Base-by-base conservation (phyloP, 1,140 invertebrate genomes). In the Anadara kagoshimensis region DNA sequence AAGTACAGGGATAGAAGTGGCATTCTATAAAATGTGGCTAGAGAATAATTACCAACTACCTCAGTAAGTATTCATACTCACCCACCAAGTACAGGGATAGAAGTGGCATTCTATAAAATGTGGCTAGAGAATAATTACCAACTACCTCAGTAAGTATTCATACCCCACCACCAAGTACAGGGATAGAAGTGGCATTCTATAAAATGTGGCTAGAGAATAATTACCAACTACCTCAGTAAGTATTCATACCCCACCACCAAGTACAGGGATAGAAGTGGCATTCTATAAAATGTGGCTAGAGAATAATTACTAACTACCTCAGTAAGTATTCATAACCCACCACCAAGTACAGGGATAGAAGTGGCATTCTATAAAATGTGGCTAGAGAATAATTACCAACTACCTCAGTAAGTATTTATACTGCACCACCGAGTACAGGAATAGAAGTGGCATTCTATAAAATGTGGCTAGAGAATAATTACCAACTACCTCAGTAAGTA, bases 181-280 rank as follows among this genome's bases (percentile, higher is more conserved):
- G 92, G 76, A 90, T 92, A 16, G 92, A 92, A 58, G 83, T 94
- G 1, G 92, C 93, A 10, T 93, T 94, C 77, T 94, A 94, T 1
- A 94, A 93, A 76, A 94, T 93, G 85, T 93, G 94, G 47, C 93
- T 93, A 85, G 93, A 93, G n/a, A 93, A 94, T 68, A 94, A 94
- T 84, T 92, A 92, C 81, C 90, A 93, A 70, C 86, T 94, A 76
- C 94, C 94, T 73, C 90, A 85, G 83, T 88, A 90, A 84, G 79
- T 76, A 26, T 11, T 12, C 16, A 12, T 14, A 54, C 24, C 59
- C 24, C 63, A 56, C 24, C 58, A n/a, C n/a, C n/a, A n/a, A n/a
- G n/a, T n/a, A n/a, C n/a, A n/a, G n/a, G n/a, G n/a, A n/a, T n/a
- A n/a, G n/a, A n/a, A n/a, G n/a, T n/a, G n/a, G n/a, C n/a, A n/a